Conservation (phyloP, 1,140 invertebrate species). For the Anoplophora glabripennis region DNA sequence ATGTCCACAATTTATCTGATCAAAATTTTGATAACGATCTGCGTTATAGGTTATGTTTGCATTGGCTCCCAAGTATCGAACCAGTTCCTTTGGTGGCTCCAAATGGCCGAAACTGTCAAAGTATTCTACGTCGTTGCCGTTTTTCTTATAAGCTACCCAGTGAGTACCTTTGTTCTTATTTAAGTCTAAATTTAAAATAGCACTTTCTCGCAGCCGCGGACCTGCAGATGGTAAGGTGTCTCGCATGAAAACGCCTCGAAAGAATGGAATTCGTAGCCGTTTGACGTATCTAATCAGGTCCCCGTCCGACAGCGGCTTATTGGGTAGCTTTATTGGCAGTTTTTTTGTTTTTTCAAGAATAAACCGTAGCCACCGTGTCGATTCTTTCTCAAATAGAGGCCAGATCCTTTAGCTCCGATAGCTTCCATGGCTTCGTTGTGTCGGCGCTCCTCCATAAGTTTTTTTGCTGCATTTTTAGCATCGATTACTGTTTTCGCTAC, state of each 20-base stretch:
- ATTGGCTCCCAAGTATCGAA: too few relatives aligned
- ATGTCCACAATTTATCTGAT: too few relatives aligned
- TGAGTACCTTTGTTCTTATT: neutral
- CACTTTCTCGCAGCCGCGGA: constrained; percentile 15
- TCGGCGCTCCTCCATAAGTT: neutral
- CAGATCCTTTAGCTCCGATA: neutral
- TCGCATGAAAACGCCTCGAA: neutral
- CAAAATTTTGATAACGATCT: too few relatives aligned
- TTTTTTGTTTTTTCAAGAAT: neutral
- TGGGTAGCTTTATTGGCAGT: neutral
- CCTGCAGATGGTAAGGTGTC: neutral
- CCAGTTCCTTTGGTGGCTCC: too few relatives aligned
- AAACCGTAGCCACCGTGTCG: constrained; percentile 2
- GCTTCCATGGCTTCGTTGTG: neutral
- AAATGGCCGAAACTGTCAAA: neutral
- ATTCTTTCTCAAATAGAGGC: neutral
- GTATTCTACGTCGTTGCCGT: neutral
- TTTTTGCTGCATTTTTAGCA: neutral
- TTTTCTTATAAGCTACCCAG: neutral
- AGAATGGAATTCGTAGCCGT: neutral
- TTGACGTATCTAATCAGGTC: neutral
- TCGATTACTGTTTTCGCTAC: neutral
- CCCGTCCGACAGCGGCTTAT: neutral
- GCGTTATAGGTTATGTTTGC: too few relatives aligned
- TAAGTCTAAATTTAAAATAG: neutral